phyloP scores from a whole-genome alignment of 2,888 invertebrate genomes.

The Sympetrum striolatum region DNA sequence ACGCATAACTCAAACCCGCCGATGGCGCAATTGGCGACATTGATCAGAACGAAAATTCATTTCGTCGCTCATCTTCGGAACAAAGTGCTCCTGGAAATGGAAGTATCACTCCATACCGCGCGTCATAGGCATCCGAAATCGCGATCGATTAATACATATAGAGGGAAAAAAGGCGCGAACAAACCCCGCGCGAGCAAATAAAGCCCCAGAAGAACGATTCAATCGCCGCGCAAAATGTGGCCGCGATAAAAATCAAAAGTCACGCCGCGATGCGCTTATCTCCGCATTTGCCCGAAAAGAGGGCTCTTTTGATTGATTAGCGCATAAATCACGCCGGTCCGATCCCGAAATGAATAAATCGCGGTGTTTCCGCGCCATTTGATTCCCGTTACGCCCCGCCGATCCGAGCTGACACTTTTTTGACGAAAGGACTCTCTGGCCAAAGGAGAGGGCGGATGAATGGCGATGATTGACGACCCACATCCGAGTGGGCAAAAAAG shows the following conservation, averaged over 20 bases:
- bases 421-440: not conserved
- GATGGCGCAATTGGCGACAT: no score
- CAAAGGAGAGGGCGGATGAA: not conserved
- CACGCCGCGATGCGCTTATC: not conserved
- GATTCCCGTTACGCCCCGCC: conserved; percentile 5
- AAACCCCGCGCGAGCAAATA: no score
- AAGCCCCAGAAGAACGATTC: no score
- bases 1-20: no score
- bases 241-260: not conserved
- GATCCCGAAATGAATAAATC: not conserved
- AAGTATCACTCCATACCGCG: no score
- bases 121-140: no score
- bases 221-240: not conserved
- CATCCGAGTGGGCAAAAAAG: not conserved
- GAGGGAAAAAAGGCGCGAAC: no score
- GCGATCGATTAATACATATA: no score
- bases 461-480: not conserved
- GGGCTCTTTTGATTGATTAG: not conserved
- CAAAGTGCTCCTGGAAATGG: no score
- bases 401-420: conserved; percentile 3
- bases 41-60: no score
- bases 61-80: no score
- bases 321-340: not conserved
- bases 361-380: conserved; percentile 19
- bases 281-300: not conserved